Conservation (phyloP, 2,113 vertebrate genomes). For the Caranx ignobilis region DNA sequence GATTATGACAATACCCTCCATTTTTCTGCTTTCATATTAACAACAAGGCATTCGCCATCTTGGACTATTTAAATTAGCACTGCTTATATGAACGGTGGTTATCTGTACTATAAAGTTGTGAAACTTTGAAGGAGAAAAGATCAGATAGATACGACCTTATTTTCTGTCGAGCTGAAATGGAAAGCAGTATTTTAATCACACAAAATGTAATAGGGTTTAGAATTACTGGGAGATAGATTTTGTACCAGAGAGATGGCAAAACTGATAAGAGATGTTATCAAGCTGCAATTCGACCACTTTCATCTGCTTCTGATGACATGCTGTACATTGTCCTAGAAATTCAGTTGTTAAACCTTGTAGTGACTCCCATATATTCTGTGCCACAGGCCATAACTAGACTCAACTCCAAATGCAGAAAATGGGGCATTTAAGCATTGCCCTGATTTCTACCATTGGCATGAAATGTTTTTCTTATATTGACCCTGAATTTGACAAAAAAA, state of each 20-base stretch:
- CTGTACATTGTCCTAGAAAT: slow-evolving; percentile 7
- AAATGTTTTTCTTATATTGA: neutral
- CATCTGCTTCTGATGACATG: slow-evolving; percentile 3
- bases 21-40: slow-evolving; percentile 90
- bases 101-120: slow-evolving; percentile 8
- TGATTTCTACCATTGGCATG: slow-evolving; percentile 45
- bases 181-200: slow-evolving; percentile 5
- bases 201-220: neutral
- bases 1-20: slow-evolving; percentile 95
- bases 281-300: neutral
- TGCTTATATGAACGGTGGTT: slow-evolving; percentile 49
- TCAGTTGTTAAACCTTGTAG: slow-evolving; percentile 3
- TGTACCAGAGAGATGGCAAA: neutral
- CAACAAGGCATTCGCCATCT: slow-evolving; percentile 93
- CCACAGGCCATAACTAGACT: neutral
- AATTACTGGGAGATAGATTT: neutral
- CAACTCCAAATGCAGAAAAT: neutral
- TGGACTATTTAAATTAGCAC: slow-evolving; percentile 84
- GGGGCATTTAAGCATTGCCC: slow-evolving; percentile 59
- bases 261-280: neutral
- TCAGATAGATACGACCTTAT: neutral
- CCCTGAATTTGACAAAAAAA: neutral
- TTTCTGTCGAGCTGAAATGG: slow-evolving; percentile 1
- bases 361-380: neutral
- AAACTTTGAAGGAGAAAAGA: slow-evolving; percentile 49